These are phyloP conservation scores for Philhelius pedissequus DNA, from an alignment of 2,888 invertebrate species.

Conservation along the genomic window DNA sequence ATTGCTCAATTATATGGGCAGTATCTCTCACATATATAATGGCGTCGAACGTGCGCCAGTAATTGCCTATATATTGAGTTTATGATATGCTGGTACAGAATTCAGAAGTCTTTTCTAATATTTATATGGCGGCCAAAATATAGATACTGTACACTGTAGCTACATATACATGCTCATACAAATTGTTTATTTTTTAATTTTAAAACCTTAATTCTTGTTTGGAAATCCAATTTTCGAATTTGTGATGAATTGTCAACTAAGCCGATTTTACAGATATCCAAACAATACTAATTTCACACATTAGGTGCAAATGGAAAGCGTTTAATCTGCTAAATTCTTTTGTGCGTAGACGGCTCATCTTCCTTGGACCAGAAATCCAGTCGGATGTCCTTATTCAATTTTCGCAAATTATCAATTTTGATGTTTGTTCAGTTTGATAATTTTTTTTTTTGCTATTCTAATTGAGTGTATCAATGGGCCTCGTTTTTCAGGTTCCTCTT, in stretches of 20 bases:
- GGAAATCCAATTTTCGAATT: conserved; percentile 57
- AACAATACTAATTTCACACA: conserved; percentile 68
- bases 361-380: background rate
- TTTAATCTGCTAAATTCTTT: conserved; percentile 56
- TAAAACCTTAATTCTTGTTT: conserved; percentile 31
- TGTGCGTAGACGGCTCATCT: conserved; percentile 24
- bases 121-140: conserved; percentile 21
- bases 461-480: conserved; percentile 52
- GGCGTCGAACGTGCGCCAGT: conserved; percentile 63
- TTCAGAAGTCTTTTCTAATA: too few relatives aligned
- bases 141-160: too few relatives aligned
- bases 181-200: conserved; percentile 21
- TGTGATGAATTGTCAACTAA: conserved; percentile 44
- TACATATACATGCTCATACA: background rate
- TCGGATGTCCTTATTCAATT: conserved; percentile 43
- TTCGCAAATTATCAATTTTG: conserved; percentile 64
- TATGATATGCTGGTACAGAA: conserved; percentile 49
- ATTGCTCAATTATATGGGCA: conserved; percentile 66
- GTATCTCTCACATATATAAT: conserved; percentile 49
- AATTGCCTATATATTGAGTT: conserved; percentile 36
- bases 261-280: conserved; percentile 38
- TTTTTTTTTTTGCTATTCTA: conserved; percentile 33
- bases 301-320: conserved; percentile 56
- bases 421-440: conserved; percentile 31
- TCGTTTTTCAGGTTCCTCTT: conserved; percentile 26